A percentile compares a stretch with the other conserved stretches of the same genome.
phyloP scores from a whole-genome alignment of 2,888 invertebrate genomes.

The Nephrotoma guestfalica region DNA sequence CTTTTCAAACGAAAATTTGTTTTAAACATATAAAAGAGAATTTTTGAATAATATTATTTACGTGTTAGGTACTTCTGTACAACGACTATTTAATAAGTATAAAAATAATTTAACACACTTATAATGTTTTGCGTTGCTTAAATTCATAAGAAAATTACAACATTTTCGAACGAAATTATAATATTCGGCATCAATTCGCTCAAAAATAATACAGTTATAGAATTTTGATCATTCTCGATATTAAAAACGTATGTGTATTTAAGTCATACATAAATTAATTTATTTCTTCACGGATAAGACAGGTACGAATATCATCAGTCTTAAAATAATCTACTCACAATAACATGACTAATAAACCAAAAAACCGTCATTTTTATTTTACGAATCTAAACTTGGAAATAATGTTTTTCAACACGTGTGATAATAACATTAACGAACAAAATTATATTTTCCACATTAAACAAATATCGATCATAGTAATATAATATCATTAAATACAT shows the following conservation, averaged over 20 bases:
- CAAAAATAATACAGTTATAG: too few species aligned
- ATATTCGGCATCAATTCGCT: not conserved
- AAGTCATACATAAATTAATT: not conserved
- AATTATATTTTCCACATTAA: not conserved
- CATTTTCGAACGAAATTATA: not conserved
- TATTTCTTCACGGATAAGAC: not conserved
- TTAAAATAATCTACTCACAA: not conserved
- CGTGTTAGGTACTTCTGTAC: not conserved
- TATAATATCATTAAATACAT: not conserved
- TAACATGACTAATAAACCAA: not conserved
- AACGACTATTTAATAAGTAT: not conserved
- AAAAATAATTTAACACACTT: not conserved
- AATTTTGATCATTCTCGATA: too few species aligned
- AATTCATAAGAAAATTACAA: not conserved
- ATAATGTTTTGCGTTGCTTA: not conserved
- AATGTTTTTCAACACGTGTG: not conserved
- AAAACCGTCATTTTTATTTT: not conserved
- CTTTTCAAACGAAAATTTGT: not conserved
- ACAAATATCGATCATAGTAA: not conserved
- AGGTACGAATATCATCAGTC: not conserved
- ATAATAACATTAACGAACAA: not conserved
- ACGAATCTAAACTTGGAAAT: not conserved
- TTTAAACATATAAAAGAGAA: not conserved
- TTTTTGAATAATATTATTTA: not conserved
- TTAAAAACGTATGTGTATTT: not conserved